Percentiles rank a stretch among this genome's conserved stretches.
Evolutionary conservation across 2,113 vertebrate species (phyloP).

Genomic region (Grallaria varia): DNA sequence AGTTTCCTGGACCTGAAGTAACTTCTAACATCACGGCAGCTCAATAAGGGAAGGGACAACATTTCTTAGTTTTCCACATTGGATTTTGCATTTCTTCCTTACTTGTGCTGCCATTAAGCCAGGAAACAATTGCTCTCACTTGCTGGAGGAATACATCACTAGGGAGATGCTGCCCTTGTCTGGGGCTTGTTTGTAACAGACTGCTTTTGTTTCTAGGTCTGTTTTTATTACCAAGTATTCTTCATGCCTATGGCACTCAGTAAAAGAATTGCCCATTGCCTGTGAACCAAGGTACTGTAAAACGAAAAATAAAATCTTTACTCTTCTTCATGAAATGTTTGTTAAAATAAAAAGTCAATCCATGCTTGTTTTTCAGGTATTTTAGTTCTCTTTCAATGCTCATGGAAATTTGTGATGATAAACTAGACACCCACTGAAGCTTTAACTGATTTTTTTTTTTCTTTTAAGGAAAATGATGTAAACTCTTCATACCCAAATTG

Average conservation of each 20-base stretch:
- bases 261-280: neutral
- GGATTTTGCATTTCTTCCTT: neutral
- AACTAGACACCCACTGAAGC: neutral
- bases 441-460: neutral
- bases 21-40: neutral
- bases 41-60: neutral
- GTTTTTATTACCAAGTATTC: neutral
- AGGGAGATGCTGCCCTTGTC: neutral
- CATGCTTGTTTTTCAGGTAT: neutral
- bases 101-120: neutral
- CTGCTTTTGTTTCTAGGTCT: neutral
- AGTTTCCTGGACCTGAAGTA: neutral
- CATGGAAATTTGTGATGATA: neutral
- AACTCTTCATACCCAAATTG: neutral
- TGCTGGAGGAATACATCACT: neutral
- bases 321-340: neutral
- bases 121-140: neutral
- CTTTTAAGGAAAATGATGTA: neutral
- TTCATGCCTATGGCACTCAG: neutral
- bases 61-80: neutral
- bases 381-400: neutral
- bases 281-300: neutral
- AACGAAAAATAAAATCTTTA: neutral
- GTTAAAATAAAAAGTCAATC: neutral
- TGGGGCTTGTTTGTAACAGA: neutral